Percentiles rank a stretch among this genome's conserved stretches.
Evolutionary conservation across 2,888 invertebrate genomes (phyloP).

Genomic region (Poecilobothrus nobilitatus): DNA sequence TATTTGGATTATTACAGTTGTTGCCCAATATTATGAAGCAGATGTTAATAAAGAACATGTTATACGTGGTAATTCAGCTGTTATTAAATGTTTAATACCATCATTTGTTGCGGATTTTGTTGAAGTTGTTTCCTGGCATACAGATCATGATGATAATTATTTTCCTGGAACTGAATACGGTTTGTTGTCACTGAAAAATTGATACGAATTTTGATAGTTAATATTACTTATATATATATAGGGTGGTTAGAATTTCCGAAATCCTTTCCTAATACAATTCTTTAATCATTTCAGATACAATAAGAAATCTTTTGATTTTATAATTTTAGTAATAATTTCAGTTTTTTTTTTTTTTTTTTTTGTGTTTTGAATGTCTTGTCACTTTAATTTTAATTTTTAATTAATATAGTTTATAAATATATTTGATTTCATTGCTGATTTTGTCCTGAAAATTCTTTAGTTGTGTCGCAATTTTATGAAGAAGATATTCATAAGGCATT

Average conservation of each 20-base stretch:
- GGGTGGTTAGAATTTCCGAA: too few relatives aligned
- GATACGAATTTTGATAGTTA: conserved; percentile 10
- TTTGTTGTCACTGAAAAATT: conserved; percentile 29
- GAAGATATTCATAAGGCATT: conserved; percentile 89
- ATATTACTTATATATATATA: too few relatives aligned
- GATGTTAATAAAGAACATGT: conserved; percentile 80
- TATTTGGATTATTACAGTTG: conserved; percentile 47
- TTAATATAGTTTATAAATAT: too few relatives aligned
- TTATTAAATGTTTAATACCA: conserved; percentile 74
- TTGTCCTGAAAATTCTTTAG: conserved; percentile 43
- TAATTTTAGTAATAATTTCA: neutral
- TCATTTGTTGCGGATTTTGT: conserved; percentile 83
- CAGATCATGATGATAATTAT: conserved; percentile 56
- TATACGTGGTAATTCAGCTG: conserved; percentile 71
- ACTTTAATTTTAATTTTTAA: too few relatives aligned
- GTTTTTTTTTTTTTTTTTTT: neutral
- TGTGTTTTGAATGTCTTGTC: neutral
- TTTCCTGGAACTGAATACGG: conserved; percentile 42
- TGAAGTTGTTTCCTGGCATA: conserved; percentile 71
- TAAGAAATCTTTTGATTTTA: too few relatives aligned
- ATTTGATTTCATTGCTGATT: too few relatives aligned
- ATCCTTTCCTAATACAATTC: neutral
- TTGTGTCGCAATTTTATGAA: conserved; percentile 83
- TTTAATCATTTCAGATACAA: neutral
- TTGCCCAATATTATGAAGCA: conserved; percentile 71